phyloP scores from a whole-genome alignment of 1,140 invertebrate genomes.

The Drosophila ananassae region DNA sequence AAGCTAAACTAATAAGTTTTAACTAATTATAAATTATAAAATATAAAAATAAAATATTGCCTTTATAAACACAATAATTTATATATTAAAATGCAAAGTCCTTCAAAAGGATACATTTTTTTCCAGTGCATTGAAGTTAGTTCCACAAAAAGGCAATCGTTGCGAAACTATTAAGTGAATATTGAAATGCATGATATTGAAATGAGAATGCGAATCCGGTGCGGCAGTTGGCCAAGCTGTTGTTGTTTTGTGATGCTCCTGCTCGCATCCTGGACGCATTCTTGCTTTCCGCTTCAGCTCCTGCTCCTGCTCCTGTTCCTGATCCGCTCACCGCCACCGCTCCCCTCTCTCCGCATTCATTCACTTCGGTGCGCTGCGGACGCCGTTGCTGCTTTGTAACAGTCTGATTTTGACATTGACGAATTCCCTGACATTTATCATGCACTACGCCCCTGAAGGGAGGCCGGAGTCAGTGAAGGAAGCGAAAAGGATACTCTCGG shows the following conservation, averaged over 20 bases:
- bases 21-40: too few species aligned
- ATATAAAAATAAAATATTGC: too few species aligned
- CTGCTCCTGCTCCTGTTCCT: conserved; percentile 6
- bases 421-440: conserved; percentile 73
- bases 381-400: conserved; percentile 68
- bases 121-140: not conserved
- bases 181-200: conserved; percentile 44
- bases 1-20: not conserved
- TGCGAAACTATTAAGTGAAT: conserved; percentile 35
- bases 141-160: conserved; percentile 5
- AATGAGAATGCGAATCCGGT: conserved; percentile 30
- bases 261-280: conserved; percentile 46
- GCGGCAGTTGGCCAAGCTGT: conserved; percentile 22
- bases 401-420: conserved; percentile 82
- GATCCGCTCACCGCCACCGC: not conserved
- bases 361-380: conserved; percentile 40
- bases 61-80: too few species aligned
- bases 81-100: too few species aligned
- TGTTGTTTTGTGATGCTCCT: conserved; percentile 39
- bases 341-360: conserved; percentile 12
- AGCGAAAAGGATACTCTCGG: conserved; percentile 59
- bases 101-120: not conserved
- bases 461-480: conserved; percentile 41
- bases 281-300: conserved; percentile 2
- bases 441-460: conserved; percentile 57